Base-by-base conservation (phyloP, 2,888 invertebrate genomes). In the Odontomyia ornata region DNA sequence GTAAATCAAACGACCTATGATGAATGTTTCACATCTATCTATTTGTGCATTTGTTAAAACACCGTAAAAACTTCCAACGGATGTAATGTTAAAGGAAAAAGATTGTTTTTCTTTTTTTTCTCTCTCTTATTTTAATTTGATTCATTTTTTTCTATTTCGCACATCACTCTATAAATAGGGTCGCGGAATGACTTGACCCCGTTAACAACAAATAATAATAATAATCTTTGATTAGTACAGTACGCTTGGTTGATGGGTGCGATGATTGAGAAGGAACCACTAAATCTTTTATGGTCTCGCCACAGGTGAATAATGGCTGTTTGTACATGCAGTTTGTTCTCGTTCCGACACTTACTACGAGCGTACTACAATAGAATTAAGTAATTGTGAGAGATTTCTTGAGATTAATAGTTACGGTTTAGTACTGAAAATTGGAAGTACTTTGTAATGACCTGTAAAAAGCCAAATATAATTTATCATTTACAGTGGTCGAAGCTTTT, bases 11-110 rank as follows among this genome's bases (percentile, higher is more conserved):
- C 36, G 36, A 36, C 36, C 36, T 36, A 3, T 36, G n/a, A n/a
- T n/a, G 36, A 36, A 36, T 9, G 36, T 9, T 52, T 52, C 52
- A 36, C 52, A 52, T 52, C 52, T 15, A 52, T 15, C n/a, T 52
- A 36, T 36, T 9, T 9, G 9, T 36, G 36, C 9, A 9, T 36
- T 3, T 9, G 9, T 36, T 36, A 9, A 36, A 52, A 52, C 52
- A 18, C 52, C 52, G 52, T 52, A 65, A 65, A 36, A 36, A 65
- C 36, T 36, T 18, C 9, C 27, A 65, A 36, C 65, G 36, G 36
- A 65, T 30, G 65, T 65, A 21, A 18, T 65, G 65, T 36, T 28
- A n/a, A 36, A 43, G n/a, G n/a, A n/a, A n/a, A n/a, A n/a, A n/a
- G n/a, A n/a, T n/a, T n/a, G n/a, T n/a, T n/a, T n/a, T n/a, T n/a